These are phyloP conservation scores for Polypedilum vanderplanki DNA, from an alignment of 1,140 invertebrate species.

Conservation along the genomic window DNA sequence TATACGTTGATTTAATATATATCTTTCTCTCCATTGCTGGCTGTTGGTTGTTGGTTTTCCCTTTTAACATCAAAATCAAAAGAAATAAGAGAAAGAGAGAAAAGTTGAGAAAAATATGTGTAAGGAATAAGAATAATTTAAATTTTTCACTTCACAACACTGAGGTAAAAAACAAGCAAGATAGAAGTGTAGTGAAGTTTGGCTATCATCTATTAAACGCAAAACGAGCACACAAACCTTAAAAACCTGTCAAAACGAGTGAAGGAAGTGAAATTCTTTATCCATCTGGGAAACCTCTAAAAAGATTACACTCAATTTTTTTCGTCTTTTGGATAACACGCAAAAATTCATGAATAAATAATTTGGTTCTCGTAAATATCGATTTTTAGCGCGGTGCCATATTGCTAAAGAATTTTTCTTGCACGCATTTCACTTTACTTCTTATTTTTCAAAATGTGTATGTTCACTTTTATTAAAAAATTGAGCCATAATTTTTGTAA, in stretches of 20 bases:
- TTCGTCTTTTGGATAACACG: not conserved
- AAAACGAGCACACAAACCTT: not conserved
- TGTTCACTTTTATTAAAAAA: slow-evolving; percentile 17
- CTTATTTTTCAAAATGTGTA: not conserved
- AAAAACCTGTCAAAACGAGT: slow-evolving; percentile 21
- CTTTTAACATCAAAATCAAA: not conserved
- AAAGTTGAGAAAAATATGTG: not conserved
- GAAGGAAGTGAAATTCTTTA: not conserved
- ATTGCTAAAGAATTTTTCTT: slow-evolving; percentile 24
- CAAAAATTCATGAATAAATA: slow-evolving; percentile 28
- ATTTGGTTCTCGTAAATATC: slow-evolving; percentile 27
- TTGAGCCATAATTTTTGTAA: slow-evolving; percentile 17
- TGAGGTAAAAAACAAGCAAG: not conserved
- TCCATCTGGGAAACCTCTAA: slow-evolving; percentile 22
- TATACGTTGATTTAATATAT: slow-evolving; percentile 14
- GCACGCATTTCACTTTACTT: not conserved
- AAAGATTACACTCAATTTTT: slow-evolving; percentile 17
- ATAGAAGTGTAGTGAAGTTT: not conserved
- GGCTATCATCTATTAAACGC: not conserved
- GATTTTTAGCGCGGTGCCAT: slow-evolving; percentile 9
- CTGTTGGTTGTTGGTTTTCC: not conserved
- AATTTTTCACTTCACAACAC: not conserved
- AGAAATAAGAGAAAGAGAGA: no score
- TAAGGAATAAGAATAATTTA: not conserved
- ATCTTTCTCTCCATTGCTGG: not conserved